These are phyloP conservation scores for Meleagris gallopavo DNA, from an alignment of 2,113 vertebrate species.

Conservation along the genomic window DNA sequence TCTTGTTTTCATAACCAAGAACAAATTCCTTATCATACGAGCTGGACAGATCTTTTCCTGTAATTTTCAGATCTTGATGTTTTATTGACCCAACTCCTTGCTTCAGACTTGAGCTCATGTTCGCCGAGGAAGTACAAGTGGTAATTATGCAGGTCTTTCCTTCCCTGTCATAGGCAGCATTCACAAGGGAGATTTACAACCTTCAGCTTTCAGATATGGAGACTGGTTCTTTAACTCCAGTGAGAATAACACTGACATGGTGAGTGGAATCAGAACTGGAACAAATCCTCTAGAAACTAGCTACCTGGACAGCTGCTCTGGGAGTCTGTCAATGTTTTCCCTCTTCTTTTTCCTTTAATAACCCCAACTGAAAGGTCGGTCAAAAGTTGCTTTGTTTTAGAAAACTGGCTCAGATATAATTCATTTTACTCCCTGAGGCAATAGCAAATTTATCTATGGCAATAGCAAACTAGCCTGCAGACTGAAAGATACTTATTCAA, in stretches of 20 bases:
- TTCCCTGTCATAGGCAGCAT: constrained; percentile 75
- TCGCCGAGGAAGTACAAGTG: constrained; percentile 76
- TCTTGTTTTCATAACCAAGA: background rate
- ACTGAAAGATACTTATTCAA: background rate
- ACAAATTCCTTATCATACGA: constrained; percentile 30
- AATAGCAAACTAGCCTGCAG: background rate
- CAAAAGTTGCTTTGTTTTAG: background rate
- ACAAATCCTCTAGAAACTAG: constrained; percentile 10
- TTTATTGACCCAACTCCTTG: constrained; percentile 70
- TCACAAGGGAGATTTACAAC: constrained; percentile 77
- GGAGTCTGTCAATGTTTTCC: background rate
- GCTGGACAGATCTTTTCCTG: constrained; percentile 48
- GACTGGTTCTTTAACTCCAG: constrained; percentile 69
- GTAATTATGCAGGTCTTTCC: constrained; percentile 79
- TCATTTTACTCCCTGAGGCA: background rate
- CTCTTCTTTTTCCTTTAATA: background rate
- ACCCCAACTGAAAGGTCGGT: background rate
- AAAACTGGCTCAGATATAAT: background rate
- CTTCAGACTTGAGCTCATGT: constrained; percentile 74
- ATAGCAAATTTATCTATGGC: background rate
- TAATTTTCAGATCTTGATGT: constrained; percentile 56
- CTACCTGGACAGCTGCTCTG: background rate
- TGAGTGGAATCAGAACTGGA: constrained; percentile 53
- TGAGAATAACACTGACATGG: constrained; percentile 55
- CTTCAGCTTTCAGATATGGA: constrained; percentile 71